A percentile compares a stretch with the other conserved stretches of the same genome.
phyloP scores from a whole-genome alignment of 1,140 invertebrate genomes.

The Zaprionus lachaisei region DNA sequence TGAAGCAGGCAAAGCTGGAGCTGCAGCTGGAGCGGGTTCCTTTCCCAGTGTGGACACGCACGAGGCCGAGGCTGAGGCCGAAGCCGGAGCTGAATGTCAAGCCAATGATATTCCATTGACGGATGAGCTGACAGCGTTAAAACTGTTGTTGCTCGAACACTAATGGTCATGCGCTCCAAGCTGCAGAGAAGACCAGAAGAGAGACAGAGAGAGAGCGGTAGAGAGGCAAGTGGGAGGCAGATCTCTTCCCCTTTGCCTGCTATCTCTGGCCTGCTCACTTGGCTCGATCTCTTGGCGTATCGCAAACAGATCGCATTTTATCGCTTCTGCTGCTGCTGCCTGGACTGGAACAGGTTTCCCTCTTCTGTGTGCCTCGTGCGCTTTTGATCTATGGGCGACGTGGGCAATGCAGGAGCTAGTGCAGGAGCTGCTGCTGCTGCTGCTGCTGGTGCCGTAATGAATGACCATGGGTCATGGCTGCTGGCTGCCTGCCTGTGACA shows the following conservation, averaged over 20 bases:
- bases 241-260: neutral
- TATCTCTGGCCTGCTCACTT: neutral
- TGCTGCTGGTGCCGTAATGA: slow-evolving; percentile 68
- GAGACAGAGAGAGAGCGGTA: neutral
- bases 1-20: slow-evolving; percentile 42
- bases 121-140: slow-evolving; percentile 84
- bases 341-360: slow-evolving; percentile 52
- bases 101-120: slow-evolving; percentile 84
- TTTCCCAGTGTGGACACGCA: slow-evolving; percentile 59
- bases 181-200: neutral
- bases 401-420: slow-evolving; percentile 36
- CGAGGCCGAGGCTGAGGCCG: slow-evolving; percentile 32
- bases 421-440: slow-evolving; percentile 20
- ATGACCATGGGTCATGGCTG: slow-evolving; percentile 83
- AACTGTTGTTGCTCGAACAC: slow-evolving; percentile 84
- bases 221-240: neutral
- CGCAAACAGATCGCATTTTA: slow-evolving; percentile 60
- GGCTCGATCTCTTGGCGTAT: slow-evolving; percentile 18
- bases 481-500: slow-evolving; percentile 44
- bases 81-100: slow-evolving; percentile 76
- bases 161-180: slow-evolving; percentile 71
- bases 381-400: slow-evolving; percentile 76
- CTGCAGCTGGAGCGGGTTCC: slow-evolving; percentile 21
- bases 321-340: slow-evolving; percentile 27
- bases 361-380: slow-evolving; percentile 35